Conservation (phyloP, 2,797 vertebrate species). For the Gymnothorax reevesii region DNA sequence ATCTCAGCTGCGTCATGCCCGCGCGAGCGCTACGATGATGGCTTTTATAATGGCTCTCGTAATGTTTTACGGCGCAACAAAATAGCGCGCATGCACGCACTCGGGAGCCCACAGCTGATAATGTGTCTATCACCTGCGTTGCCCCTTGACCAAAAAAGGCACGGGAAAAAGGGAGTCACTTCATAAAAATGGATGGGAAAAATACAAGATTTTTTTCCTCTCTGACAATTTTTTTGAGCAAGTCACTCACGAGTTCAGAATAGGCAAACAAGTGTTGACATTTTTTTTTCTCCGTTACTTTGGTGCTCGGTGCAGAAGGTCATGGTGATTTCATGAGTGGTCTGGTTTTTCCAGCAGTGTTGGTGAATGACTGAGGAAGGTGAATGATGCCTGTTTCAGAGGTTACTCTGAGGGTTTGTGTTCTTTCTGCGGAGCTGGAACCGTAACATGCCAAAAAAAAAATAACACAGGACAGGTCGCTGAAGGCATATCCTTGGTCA, state of each 20-base stretch:
- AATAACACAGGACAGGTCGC: not conserved
- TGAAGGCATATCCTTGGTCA: not conserved
- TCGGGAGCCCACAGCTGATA: constrained; percentile 41
- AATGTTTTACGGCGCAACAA: constrained; percentile 62
- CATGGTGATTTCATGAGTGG: not conserved
- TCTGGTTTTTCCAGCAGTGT: not conserved
- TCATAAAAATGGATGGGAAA: constrained; percentile 35
- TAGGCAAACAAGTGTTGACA: not conserved
- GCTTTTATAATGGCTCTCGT: constrained; percentile 57
- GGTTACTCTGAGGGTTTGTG: not conserved
- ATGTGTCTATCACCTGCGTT: constrained; percentile 37
- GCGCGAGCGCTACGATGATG: constrained; percentile 44
- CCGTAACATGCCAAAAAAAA: not conserved
- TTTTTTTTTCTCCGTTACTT: not conserved
- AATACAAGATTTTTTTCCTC: not conserved
- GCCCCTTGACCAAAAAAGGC: constrained; percentile 21
- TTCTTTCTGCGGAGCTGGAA: constrained; percentile 1
- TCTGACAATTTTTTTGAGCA: not conserved
- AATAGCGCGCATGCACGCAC: constrained; percentile 56
- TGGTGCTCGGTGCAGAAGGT: not conserved
- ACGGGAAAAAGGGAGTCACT: constrained; percentile 39
- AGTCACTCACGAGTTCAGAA: not conserved
- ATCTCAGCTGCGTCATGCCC: constrained; percentile 22
- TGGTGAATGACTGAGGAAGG: not conserved
- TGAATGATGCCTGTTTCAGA: not conserved